Base-by-base conservation (phyloP, 2,113 vertebrate species). In the Tautogolabrus adspersus region DNA sequence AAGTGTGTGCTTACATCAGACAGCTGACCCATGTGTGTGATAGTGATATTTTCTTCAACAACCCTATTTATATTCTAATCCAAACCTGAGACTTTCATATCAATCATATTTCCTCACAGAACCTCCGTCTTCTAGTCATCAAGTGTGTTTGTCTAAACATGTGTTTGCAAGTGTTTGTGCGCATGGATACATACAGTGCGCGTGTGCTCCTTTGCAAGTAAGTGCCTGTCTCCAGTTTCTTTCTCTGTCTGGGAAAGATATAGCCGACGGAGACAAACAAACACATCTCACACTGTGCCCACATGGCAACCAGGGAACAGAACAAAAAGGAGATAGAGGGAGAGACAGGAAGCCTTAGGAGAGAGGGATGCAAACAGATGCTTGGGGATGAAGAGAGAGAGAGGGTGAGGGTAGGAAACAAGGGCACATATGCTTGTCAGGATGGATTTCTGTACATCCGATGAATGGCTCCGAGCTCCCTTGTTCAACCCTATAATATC, bases 281-380 rank as follows among this genome's bases (percentile, higher is more conserved):
- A 79, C 75, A 72, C 81, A 79, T 81, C 83, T 89, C 87, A 86
- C 82, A 72, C 87, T 78, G 79, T 72, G 77, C 67, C 74, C 72
- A 73, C 80, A 72, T 66, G 77, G 87, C 78, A 90, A 85, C 83
- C 77, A 78, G 83, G 77, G 83, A 88, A 80, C 81, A 54, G 47
- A 73, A 71, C 63, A 72, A 51, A 37, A 42, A 46, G 44, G 34
- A 72, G 5, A 52, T 1, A 60, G 54, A 70, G n/a, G 60, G 40
- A 19, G 71, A 66, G 58, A 64, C 56, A 51, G 57, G 63, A 72
- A 71, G 67, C 76, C 57, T 18, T 23, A 40, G 56, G 60, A 73
- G 65, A 71, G 54, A 52, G 66, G 82, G 77, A 49, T 68, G 66
- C 61, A 82, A 88, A 87, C 82, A 83, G 75, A 84, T 82, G 78